Percentiles rank a stretch among this genome's conserved stretches.
Conservation (phyloP, 2,888 invertebrate species). For the Lithophane socia region DNA sequence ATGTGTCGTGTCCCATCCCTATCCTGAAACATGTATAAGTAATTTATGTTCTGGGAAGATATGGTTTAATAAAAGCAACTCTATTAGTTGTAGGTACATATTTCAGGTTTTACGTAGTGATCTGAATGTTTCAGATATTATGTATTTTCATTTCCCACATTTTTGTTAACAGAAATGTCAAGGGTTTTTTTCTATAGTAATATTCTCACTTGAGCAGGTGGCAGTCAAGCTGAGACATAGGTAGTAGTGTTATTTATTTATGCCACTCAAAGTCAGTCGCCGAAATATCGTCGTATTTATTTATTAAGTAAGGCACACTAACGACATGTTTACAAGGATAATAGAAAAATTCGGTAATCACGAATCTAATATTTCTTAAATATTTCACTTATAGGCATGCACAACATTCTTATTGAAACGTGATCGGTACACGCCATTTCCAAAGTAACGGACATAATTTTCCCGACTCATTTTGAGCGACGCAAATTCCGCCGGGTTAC, state of each 20-base stretch:
- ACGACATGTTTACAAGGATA: no score
- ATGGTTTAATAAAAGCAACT: constrained; percentile 78
- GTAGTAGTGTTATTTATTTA: constrained; percentile 1
- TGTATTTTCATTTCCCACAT: constrained; percentile 3
- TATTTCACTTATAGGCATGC: no score
- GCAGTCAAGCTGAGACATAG: not conserved
- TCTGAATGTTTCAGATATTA: constrained; percentile 50
- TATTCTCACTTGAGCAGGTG: no score
- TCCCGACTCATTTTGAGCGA: not conserved
- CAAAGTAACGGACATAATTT: not conserved
- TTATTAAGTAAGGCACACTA: no score
- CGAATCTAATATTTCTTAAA: no score
- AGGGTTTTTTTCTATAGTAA: not conserved
- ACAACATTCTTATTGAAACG: no score
- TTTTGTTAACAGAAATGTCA: constrained; percentile 5
- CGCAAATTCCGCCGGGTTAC: not conserved
- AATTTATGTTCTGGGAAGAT: constrained; percentile 78
- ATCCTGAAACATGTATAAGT: constrained; percentile 69
- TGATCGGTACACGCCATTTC: no score
- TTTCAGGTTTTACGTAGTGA: constrained; percentile 68
- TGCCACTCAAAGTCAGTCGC: not conserved
- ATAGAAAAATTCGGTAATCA: no score
- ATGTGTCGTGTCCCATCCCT: constrained; percentile 63
- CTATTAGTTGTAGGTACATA: constrained; percentile 74
- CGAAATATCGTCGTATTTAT: not conserved